Evolutionary conservation across 2,797 vertebrate genomes (phyloP).

Genomic region (Microctenopoma lineatum): DNA sequence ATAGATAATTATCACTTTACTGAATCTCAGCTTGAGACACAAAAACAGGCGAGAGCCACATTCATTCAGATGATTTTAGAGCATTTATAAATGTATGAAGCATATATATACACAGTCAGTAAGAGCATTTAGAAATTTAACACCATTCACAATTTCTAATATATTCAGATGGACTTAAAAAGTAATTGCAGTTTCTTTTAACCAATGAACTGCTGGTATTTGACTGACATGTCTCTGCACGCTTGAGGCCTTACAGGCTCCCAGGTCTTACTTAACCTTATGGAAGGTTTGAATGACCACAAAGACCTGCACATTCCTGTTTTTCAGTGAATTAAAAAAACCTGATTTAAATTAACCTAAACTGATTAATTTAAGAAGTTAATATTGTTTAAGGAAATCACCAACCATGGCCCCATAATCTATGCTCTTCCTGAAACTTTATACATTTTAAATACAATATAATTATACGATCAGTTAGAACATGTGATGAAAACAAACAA

Average conservation of each 20-base stretch:
- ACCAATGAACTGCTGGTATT: slow-evolving; percentile 61
- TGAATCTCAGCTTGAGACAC: background rate
- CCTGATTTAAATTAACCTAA: no score
- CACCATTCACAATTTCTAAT: no score
- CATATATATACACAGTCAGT: no score
- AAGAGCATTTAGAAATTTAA: background rate
- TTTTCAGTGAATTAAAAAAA: background rate
- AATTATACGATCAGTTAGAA: background rate
- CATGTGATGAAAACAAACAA: background rate
- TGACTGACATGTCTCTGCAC: slow-evolving; percentile 70
- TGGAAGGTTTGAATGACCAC: slow-evolving; percentile 26
- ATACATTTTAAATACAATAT: background rate
- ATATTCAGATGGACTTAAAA: background rate
- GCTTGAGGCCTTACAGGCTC: slow-evolving; percentile 19
- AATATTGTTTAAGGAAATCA: background rate
- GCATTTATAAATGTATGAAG: no score
- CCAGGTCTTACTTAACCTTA: background rate
- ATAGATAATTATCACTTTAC: background rate
- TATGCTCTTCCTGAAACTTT: background rate
- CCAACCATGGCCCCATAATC: background rate
- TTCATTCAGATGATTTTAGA: background rate
- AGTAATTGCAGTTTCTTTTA: background rate
- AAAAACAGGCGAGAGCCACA: slow-evolving; percentile 3
- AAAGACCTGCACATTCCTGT: background rate
- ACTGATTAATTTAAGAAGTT: accelerated